These are phyloP conservation scores for Oryzias sinensis DNA, from an alignment of 2,797 vertebrate species.

Conservation along the genomic window DNA sequence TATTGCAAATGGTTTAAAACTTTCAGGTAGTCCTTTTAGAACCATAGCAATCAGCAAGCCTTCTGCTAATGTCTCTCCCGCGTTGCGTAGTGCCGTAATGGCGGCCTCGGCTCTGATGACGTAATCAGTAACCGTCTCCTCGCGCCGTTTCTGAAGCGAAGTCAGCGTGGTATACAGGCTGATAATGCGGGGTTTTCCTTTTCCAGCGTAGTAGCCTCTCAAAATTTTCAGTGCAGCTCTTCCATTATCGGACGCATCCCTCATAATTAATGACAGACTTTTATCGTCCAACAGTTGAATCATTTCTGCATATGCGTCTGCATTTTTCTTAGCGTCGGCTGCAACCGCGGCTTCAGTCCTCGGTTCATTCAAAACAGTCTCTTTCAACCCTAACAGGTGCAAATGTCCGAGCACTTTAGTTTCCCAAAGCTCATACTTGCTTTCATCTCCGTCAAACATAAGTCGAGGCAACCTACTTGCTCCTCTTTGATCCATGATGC, in stretches of 20 bases:
- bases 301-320: not conserved
- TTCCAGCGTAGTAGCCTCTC: not conserved
- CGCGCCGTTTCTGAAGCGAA: not conserved
- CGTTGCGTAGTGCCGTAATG: not conserved
- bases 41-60: not conserved
- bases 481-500: slow-evolving; percentile 2
- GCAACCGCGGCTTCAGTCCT: too few relatives aligned
- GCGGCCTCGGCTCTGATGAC: not conserved
- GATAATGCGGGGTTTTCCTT: too few relatives aligned
- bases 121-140: not conserved
- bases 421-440: slow-evolving; percentile 1
- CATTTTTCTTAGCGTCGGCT: not conserved
- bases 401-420: slow-evolving; percentile 2
- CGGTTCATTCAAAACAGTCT: not conserved
- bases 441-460: not conserved
- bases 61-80: not conserved
- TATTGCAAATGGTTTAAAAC: too few relatives aligned
- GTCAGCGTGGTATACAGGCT: not conserved
- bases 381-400: not conserved
- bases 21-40: not conserved
- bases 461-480: slow-evolving; percentile 1
- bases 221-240: not conserved
- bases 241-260: not conserved
- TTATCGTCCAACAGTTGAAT: not conserved
- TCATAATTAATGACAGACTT: too few relatives aligned